Evolutionary conservation across 1,140 invertebrate genomes (phyloP), one percentile per base, ranked within the genome.

Genomic region (Muscidifurax raptorellus): DNA sequence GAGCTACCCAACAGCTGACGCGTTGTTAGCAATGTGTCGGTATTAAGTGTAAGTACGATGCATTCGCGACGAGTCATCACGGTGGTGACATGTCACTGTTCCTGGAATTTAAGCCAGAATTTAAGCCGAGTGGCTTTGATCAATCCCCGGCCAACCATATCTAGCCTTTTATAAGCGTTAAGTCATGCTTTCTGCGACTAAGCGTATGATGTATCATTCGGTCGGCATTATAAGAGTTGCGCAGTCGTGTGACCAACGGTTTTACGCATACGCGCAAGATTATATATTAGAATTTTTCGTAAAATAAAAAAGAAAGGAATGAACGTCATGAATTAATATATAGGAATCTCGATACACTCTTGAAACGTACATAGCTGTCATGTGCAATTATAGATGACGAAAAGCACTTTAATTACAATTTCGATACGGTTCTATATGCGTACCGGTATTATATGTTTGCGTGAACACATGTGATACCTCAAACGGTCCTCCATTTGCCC

Each of bases 11-110:
- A 6, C 36, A 40, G 9, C 28, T 28, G 12, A 69, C 66, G n/a
- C 59, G 66, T 69, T 59, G 18, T n/a, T 59, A 59, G 28, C 66
- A 69, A 28, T 69, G 30, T 30, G 66, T 13, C 28, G 12, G 66
- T 28, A 10, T 69, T 30, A 18, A 27, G 66, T 30, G 74, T 30
- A 44, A 67, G 59, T 86, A 83, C 82, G 83, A 86, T 80, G 85
- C 84, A 80, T 86, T 87, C 67, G 83, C 71, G 77, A 86, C 82
- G 79, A 86, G 83, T 86, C 86, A 86, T 85, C 84, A 80, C 83
- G 15, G 66, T 9, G 27, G 9, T 27, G 85, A 82, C 78, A 80
- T 85, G 87, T 84, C 85, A 86, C 82, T 82, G 79, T 72, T 87
- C 80, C 64, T 67, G 78, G 86, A 87, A 86, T 59, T 59, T n/a